These are phyloP conservation scores for Oxycera nigricornis DNA, from an alignment of 2,888 invertebrate species.

Conservation along the genomic window DNA sequence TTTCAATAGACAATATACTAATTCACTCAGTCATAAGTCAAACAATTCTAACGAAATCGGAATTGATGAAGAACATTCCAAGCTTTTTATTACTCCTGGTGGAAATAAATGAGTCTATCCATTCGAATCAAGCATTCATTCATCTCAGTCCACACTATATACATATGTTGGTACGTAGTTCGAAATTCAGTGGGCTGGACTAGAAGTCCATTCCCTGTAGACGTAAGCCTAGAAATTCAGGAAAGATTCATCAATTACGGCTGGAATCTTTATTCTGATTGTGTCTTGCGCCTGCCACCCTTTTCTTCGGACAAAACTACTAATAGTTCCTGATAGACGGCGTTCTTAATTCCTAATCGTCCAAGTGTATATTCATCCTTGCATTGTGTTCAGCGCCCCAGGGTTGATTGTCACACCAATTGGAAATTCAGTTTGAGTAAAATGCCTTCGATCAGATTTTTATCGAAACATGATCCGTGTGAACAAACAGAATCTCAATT, in stretches of 20 bases:
- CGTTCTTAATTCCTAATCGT: background rate
- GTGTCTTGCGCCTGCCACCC: background rate
- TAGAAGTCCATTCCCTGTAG: no score
- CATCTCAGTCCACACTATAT: no score
- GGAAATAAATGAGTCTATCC: no score
- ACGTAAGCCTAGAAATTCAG: no score
- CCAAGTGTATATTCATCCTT: background rate
- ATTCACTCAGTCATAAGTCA: no score
- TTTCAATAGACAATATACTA: no score
- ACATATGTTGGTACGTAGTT: no score
- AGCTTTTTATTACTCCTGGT: no score
- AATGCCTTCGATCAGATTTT: slow-evolving; percentile 40
- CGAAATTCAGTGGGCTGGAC: no score
- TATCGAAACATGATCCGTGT: slow-evolving; percentile 40
- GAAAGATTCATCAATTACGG: background rate
- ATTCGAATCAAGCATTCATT: no score
- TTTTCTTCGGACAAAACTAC: background rate
- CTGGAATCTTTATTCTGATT: background rate
- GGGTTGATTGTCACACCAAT: slow-evolving; percentile 8
- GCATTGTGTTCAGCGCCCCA: background rate
- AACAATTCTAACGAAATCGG: no score
- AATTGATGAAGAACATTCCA: no score
- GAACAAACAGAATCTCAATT: slow-evolving; percentile 28
- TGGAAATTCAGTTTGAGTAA: slow-evolving; percentile 33
- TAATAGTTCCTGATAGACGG: background rate